These are phyloP conservation scores for Theodoxus fluviatilis DNA, from an alignment of 2,888 invertebrate genomes.

Conservation along the genomic window DNA sequence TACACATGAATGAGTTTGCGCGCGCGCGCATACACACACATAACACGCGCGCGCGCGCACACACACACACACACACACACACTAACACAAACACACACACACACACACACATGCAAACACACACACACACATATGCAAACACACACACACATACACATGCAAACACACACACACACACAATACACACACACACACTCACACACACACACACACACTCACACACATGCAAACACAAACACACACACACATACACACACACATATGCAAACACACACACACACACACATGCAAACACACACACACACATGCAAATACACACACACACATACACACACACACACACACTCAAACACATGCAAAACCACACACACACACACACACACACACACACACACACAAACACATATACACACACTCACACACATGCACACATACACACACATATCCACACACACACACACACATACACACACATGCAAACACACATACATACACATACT, in stretches of 20 bases:
- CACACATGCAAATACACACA: background rate
- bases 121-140: too few species aligned
- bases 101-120: too few species aligned
- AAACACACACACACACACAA: too few species aligned
- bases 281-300: background rate
- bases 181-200: too few species aligned
- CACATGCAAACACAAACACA: background rate
- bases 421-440: background rate
- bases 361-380: background rate
- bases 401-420: background rate
- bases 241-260: background rate
- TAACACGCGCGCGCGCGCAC: too few species aligned
- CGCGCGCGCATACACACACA: too few species aligned
- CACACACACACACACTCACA: background rate
- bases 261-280: background rate
- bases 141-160: too few species aligned
- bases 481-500: background rate
- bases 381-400: background rate
- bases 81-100: too few species aligned
- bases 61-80: too few species aligned
- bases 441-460: background rate
- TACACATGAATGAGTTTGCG: too few species aligned
- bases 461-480: background rate
- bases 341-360: background rate
- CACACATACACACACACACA: background rate